A percentile compares a stretch with the other conserved stretches of the same genome.
Evolutionary conservation across 2,797 vertebrate species (phyloP).

Genomic region (Chloroceryle amazona): DNA sequence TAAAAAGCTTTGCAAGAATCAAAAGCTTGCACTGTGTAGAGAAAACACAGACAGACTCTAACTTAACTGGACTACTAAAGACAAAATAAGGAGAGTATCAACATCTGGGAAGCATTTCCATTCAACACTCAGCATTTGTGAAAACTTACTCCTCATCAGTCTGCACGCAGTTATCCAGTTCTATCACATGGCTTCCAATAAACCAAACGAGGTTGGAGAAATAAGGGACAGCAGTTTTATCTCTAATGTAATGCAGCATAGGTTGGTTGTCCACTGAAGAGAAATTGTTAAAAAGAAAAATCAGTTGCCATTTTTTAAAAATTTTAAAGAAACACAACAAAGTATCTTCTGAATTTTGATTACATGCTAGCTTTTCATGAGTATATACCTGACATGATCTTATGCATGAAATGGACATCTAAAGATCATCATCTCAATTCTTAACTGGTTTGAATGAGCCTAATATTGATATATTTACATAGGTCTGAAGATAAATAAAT

Average conservation of each 20-base stretch:
- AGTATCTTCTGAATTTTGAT: constrained; percentile 3
- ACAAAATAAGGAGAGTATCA: background rate
- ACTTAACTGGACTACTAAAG: background rate
- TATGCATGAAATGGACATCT: constrained; percentile 35
- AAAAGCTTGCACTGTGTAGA: background rate
- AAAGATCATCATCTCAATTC: background rate
- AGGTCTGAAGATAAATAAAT: constrained; percentile 8
- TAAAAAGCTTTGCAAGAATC: background rate
- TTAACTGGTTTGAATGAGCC: constrained; percentile 34
- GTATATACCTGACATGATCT: background rate
- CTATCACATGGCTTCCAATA: constrained; percentile 97
- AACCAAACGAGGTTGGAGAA: constrained; percentile 99
- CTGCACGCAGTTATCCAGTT: constrained; percentile 97
- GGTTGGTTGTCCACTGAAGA: constrained; percentile 97
- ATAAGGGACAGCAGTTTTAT: constrained; percentile 97
- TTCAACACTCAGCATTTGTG: background rate
- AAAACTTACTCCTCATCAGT: constrained; percentile 96
- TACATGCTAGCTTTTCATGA: constrained; percentile 24
- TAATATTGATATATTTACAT: constrained; percentile 10
- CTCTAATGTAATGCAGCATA: constrained; percentile 98
- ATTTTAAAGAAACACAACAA: background rate
- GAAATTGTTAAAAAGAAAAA: constrained; percentile 21
- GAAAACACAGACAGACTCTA: background rate
- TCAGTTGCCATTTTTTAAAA: constrained; percentile 3
- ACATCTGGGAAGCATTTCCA: background rate